Conservation (phyloP, 2,113 vertebrate species). For the Tamias sibiricus region DNA sequence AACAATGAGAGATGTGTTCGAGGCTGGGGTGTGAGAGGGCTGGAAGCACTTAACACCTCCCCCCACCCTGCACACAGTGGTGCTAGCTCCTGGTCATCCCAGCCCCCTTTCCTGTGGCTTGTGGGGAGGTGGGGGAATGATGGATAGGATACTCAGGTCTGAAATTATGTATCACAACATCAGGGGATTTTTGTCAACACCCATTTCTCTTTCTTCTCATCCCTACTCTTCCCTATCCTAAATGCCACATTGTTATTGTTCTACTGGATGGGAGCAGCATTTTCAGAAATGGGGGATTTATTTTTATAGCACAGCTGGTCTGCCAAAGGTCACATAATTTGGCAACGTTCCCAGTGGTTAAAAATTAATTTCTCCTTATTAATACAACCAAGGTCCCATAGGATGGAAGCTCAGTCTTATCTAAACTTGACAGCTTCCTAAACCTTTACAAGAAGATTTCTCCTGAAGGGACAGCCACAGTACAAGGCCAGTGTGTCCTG, state of each 20-base stretch:
- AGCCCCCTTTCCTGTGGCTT: slow-evolving; percentile 70
- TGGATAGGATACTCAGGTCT: slow-evolving; percentile 15
- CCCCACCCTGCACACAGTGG: slow-evolving; percentile 41
- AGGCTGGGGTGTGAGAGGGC: slow-evolving; percentile 72
- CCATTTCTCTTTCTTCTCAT: slow-evolving; percentile 67
- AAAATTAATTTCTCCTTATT: slow-evolving; percentile 94
- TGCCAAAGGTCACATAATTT: slow-evolving; percentile 91
- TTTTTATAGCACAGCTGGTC: slow-evolving; percentile 90
- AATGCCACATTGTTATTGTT: slow-evolving; percentile 81
- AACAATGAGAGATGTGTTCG: slow-evolving; percentile 84
- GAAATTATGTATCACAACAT: slow-evolving; percentile 67
- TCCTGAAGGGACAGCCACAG: slow-evolving; percentile 79
- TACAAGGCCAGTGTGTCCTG: slow-evolving; percentile 84
- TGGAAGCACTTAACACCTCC: slow-evolving; percentile 75
- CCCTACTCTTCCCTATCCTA: slow-evolving; percentile 54
- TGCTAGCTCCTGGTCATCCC: slow-evolving; percentile 48
- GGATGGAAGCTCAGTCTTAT: slow-evolving; percentile 90
- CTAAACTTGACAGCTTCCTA: slow-evolving; percentile 91
- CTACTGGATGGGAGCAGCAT: slow-evolving; percentile 77
- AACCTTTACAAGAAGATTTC: slow-evolving; percentile 86
- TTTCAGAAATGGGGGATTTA: slow-evolving; percentile 88
- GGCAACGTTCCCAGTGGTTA: slow-evolving; percentile 91
- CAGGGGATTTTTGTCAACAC: slow-evolving; percentile 62
- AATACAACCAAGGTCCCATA: slow-evolving; percentile 89
- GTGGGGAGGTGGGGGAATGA: background rate